A percentile compares a stretch with the other conserved stretches of the same genome.
Conservation (phyloP, 1,140 invertebrate genomes). For the Semibalanus balanoides region DNA sequence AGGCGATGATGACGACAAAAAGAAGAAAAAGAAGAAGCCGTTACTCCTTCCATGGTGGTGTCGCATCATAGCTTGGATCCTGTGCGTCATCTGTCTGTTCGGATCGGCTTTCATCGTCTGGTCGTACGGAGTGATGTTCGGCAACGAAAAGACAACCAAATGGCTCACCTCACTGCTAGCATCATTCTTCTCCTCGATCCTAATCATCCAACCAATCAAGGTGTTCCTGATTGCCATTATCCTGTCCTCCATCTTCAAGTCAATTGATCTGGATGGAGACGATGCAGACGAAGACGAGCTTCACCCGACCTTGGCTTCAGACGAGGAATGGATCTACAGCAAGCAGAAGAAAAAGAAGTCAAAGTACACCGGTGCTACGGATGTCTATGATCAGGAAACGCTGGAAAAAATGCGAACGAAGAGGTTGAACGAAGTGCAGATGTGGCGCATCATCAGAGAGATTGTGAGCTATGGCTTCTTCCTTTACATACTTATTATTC, state of each 20-base stretch:
- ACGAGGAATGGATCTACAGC: constrained; percentile 22
- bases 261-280: constrained; percentile 27
- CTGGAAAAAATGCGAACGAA: too few relatives aligned
- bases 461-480: constrained; percentile 37
- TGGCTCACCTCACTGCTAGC: constrained; percentile 40
- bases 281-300: constrained; percentile 38
- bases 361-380: not conserved
- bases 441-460: constrained; percentile 30
- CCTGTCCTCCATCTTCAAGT: constrained; percentile 35
- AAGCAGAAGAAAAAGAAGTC: not conserved
- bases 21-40: not conserved
- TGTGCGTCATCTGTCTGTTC: constrained; percentile 29
- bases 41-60: constrained; percentile 15
- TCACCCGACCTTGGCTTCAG: constrained; percentile 23
- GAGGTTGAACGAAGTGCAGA: too few relatives aligned
- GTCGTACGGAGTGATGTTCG: constrained; percentile 36
- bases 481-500: constrained; percentile 35
- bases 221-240: constrained; percentile 34
- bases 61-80: constrained; percentile 30
- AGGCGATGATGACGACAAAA: not conserved
- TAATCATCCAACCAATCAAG: constrained; percentile 21
- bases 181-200: constrained; percentile 37
- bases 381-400: constrained; percentile 8
- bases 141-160: constrained; percentile 38
- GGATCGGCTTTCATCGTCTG: constrained; percentile 34